Base-by-base conservation (phyloP, 2,888 invertebrate species). In the Monochamus alternatus region DNA sequence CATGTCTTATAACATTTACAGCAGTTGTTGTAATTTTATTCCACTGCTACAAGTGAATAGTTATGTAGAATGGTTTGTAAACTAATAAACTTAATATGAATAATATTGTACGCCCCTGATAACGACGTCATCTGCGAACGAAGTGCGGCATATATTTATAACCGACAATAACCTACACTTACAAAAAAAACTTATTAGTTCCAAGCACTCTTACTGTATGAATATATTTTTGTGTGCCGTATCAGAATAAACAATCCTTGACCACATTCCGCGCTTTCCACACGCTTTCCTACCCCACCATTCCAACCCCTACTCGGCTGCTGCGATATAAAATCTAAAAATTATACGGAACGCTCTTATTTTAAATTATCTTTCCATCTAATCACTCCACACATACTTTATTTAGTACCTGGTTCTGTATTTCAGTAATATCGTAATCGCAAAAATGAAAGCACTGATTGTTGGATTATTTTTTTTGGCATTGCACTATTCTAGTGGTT, bases 201-300 rank as follows among this genome's bases (percentile, higher is more conserved):
- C 3, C 14, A 14, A 9, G 55, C 55, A 8, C 14, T 5, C n/a
- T 55, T 55, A 55, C 22, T 38, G 7, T 38, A 38, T 38, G n/a
- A 55, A 55, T 55, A 55, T 14, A n/a, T 55, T 55, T 55, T 55
- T 55, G 1, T 14, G 55, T 12, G 55, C 55, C 55, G 55, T 55
- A 55, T 55, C 55, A 55, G n/a, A 55, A 55, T 14, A 55, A 55
- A 55, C 55, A 55, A 55, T 55, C 55, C 55, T 55, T 55, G 55
- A n/a, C 55, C 55, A 55, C n/a, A 55, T 55, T 55, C 1, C 1
- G 10, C 14, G 55, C 55, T 55, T 55, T 55, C 55, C 55, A 55
- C n/a, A 55, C 55, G 1, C 5, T 47, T 55, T 22, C 3, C 14
- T 14, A 55, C 55, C n/a, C 14, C 14, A 14, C n/a, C 22, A 22